These are phyloP conservation scores for Okapia johnstoni DNA, from an alignment of 2,113 vertebrate species.

Conservation along the genomic window DNA sequence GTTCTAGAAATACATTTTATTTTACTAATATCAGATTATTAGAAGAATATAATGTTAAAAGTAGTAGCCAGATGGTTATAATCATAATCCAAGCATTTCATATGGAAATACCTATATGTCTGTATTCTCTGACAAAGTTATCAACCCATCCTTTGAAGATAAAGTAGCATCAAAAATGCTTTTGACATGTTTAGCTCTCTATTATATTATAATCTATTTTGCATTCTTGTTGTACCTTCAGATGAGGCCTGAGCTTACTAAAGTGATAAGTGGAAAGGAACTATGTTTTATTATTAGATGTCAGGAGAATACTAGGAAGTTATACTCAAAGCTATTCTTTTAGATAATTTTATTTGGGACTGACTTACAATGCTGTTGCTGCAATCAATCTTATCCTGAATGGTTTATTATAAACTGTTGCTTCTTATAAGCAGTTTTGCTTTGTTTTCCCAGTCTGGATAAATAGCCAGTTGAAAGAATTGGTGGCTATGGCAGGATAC, in stretches of 20 bases:
- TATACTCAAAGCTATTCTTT: neutral
- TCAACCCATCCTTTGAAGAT: neutral
- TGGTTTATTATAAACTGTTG: constrained; percentile 38
- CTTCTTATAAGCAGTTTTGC: neutral
- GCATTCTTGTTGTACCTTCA: constrained; percentile 9
- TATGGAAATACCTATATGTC: neutral
- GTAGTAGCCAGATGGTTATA: neutral
- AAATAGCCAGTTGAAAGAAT: neutral
- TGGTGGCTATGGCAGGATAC: neutral
- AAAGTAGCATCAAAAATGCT: constrained; percentile 24
- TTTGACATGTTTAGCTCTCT: neutral
- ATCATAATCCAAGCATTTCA: neutral
- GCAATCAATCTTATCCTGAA: constrained; percentile 36
- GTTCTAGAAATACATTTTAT: neutral
- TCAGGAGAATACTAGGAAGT: neutral
- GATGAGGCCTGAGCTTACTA: constrained; percentile 37
- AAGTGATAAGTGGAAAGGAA: constrained; percentile 13
- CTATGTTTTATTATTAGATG: neutral
- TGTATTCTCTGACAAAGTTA: neutral
- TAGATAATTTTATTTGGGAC: constrained; percentile 43
- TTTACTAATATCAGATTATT: neutral
- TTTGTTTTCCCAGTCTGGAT: neutral
- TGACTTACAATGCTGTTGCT: constrained; percentile 34
- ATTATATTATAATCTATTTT: neutral
- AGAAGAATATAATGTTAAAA: neutral